These are phyloP conservation scores for Clarias platycephalus DNA, from an alignment of 2,797 vertebrate species.

Conservation along the genomic window DNA sequence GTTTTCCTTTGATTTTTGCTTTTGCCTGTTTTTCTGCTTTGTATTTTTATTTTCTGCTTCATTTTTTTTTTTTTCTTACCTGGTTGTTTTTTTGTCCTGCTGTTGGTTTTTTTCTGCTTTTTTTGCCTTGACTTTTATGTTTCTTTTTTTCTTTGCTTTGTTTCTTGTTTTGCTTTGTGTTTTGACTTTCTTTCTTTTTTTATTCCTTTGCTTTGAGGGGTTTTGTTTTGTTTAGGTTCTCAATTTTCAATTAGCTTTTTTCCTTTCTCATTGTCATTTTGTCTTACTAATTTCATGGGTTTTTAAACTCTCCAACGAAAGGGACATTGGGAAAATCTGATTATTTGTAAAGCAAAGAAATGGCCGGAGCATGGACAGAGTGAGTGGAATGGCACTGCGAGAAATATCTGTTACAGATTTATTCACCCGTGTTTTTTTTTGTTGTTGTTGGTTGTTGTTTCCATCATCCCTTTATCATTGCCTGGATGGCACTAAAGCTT, in stretches of 20 bases:
- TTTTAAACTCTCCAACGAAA: not conserved
- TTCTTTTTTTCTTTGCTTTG: not conserved
- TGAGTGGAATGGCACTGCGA: constrained; percentile 15
- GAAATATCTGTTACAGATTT: not conserved
- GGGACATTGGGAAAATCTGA: not conserved
- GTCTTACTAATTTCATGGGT: not conserved
- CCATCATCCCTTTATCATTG: constrained; percentile 53
- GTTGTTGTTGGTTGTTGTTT: not conserved
- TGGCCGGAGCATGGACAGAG: not conserved
- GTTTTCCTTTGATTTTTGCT: not conserved
- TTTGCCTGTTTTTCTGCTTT: not conserved
- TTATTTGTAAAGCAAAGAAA: not conserved
- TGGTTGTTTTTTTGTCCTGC: not conserved
- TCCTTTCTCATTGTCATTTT: not conserved
- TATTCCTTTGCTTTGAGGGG: no score
- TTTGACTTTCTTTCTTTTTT: not conserved
- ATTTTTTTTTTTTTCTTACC: not conserved
- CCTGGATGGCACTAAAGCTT: constrained; percentile 54
- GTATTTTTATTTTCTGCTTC: not conserved
- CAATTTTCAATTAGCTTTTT: no score
- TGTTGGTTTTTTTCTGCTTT: no score
- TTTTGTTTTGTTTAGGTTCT: no score
- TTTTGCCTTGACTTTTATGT: not conserved
- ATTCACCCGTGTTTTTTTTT: constrained; percentile 23
- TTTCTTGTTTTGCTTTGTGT: not conserved